Base-by-base conservation (phyloP, 1,140 invertebrate genomes). In the Sipha flava region DNA sequence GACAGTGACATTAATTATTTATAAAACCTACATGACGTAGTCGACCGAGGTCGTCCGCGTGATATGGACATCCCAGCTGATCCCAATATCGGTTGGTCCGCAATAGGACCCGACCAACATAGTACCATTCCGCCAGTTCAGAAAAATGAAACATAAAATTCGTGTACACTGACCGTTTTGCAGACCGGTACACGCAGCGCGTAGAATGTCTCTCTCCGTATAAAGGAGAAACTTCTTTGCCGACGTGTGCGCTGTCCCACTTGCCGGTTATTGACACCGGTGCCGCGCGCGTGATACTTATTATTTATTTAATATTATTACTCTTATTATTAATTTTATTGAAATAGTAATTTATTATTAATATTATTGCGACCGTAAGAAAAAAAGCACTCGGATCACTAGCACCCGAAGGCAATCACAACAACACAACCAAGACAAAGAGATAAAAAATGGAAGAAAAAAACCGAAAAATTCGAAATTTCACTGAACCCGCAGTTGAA, bases 221-320 rank as follows among this genome's bases (percentile, higher is more conserved):
- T 29, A 77, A 59, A 57, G 73, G 73, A 77, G 73, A 77, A 77
- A 77, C 73, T 29, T 77, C 73, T 59, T 43, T 18, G 73, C 52
- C 37, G 73, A 18, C 73, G 73, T 52, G 52, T 52, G 52, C 73
- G 73, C 31, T 77, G 73, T 77, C 73, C 73, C 73, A 77, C 73
- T 77, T 77, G 73, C 59, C 73, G 73, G 73, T 77, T 77, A 77
- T 77, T 77, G 73, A 77, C 73, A 77, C 73, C 73, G 49, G 31
- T 26, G 73, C 73, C 52, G 73, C 52, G 34, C 52, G 73, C 73
- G 73, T 77, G 73, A 77, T 77, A 77, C 73, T 77, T 77, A 21
- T 75, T 37, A 37, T 16, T 57, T 29, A 29, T 14, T 29, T 14
- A 6, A 57, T 57, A 12, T 5, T 57, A 14, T 7, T 57, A 52